Conservation (phyloP, 2,797 vertebrate genomes). For the Halcyon chelicuti region DNA sequence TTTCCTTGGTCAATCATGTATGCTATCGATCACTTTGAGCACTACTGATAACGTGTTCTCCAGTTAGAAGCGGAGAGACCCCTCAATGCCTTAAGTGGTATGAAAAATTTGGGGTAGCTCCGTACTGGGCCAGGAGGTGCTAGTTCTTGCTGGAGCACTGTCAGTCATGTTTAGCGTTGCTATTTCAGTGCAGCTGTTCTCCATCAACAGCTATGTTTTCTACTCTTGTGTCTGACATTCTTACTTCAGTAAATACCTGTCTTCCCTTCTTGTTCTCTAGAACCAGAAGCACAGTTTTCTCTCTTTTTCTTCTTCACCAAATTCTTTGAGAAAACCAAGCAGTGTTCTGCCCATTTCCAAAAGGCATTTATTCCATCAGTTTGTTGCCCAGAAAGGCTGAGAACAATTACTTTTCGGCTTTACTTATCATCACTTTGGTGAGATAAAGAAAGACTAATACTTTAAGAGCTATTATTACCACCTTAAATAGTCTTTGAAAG, state of each 20-base stretch:
- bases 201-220: not conserved
- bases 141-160: not conserved
- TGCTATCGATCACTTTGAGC: not conserved
- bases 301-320: not conserved
- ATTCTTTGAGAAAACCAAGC: not conserved
- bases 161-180: not conserved
- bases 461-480: not conserved
- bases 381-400: not conserved
- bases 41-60: not conserved
- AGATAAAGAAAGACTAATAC: not conserved
- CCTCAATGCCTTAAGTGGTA: not conserved
- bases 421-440: not conserved
- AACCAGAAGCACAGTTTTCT: not conserved
- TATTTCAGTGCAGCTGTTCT: not conserved
- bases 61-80: not conserved
- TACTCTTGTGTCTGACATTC: not conserved
- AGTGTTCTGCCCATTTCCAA: not conserved
- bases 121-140: not conserved
- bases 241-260: not conserved
- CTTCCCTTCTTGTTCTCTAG: not conserved
- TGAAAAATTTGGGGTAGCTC: not conserved
- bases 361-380: not conserved
- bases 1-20: not conserved
- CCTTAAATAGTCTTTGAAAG: not conserved
- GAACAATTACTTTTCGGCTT: not conserved